phyloP scores from a whole-genome alignment of 1,140 invertebrate genomes.

The Teleopsis dalmanni region DNA sequence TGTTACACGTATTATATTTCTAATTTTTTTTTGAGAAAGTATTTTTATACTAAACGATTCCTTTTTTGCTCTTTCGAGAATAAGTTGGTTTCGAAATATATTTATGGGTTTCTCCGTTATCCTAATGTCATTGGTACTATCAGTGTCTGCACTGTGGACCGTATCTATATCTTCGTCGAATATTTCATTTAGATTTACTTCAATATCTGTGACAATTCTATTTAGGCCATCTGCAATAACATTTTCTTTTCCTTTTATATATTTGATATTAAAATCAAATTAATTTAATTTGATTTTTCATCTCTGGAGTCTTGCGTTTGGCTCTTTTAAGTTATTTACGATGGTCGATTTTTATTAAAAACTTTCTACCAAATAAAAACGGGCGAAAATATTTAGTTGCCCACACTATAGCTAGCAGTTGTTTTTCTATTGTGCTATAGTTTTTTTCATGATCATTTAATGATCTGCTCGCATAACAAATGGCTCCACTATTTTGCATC shows the following conservation, averaged over 20 bases:
- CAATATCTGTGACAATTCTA: conserved; percentile 2
- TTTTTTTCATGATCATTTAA: conserved; percentile 8
- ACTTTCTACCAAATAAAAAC: conserved; percentile 3
- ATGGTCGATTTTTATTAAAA: not conserved
- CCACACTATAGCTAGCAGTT: conserved; percentile 5
- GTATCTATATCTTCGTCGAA: conserved; percentile 8
- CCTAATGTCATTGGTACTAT: conserved; percentile 1
- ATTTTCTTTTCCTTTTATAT: conserved; percentile 27
- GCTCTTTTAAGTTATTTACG: conserved; percentile 17
- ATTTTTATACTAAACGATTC: not conserved
- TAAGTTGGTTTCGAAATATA: conserved; percentile 7
- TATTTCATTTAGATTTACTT: not conserved
- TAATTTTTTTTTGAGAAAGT: conserved; percentile 2
- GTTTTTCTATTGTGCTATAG: conserved; percentile 7
- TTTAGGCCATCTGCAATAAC: conserved; percentile 16
- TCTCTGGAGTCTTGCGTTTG: conserved; percentile 19
- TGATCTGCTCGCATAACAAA: not conserved
- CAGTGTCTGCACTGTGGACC: conserved; percentile 7
- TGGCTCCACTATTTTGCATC: conserved; percentile 13
- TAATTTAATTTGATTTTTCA: conserved; percentile 12
- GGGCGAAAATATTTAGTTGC: conserved; percentile 6
- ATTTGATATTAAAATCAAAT: conserved; percentile 19
- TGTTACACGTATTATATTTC: not conserved
- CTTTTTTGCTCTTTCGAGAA: conserved; percentile 1
- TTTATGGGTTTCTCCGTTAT: conserved; percentile 9